Base-by-base conservation (phyloP, 2,113 vertebrate species). In the Scomber colias region DNA sequence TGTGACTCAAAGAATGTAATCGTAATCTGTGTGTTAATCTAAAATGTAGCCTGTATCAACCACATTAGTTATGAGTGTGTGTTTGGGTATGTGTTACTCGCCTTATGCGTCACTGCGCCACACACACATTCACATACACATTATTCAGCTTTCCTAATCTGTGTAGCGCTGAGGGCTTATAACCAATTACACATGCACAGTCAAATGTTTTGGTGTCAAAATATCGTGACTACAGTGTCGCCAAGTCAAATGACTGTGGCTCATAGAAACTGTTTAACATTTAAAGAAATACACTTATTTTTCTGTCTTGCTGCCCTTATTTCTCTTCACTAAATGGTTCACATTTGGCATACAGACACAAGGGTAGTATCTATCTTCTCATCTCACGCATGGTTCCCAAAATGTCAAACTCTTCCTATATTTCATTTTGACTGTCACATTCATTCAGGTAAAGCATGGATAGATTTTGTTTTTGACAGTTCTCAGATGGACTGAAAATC, bases 1-100 rank as follows among this genome's bases (percentile, higher is more conserved):
- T 2, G 24, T 27, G 24, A 27, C 24, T 27, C 24, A 48, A 53
- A 3, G 61, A 46, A 48, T 15, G 60, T 35, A 40, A 40, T 40
- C 66, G 10, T 62, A 51, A 75, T 77, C 31, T 31, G 31, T 53
- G 17, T 79, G 15, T 50, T 66, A 31, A 75, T 83, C 49, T 27
- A 51, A n/a, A 67, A 40, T 40, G 7, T 40, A 40, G 35, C 35
- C 53, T 19, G 16, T 60, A 44, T 66, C 53, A 21, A 53, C 13
- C 40, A 53, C 53, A 45, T 82, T 49, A 67, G 8, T 30, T 55
- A 44, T 59, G 53, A 54, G 46, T 50, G 48, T 68, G 50, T 54
- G n/a, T 30, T 40, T 44, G 3, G 3, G 31, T 35, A 10, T 49
- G 17, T 64, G 21, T 16, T 27, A 11, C 15, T 70, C 55, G 48